Conservation (phyloP, 2,888 invertebrate species). For the Vandiemenella viatica region DNA sequence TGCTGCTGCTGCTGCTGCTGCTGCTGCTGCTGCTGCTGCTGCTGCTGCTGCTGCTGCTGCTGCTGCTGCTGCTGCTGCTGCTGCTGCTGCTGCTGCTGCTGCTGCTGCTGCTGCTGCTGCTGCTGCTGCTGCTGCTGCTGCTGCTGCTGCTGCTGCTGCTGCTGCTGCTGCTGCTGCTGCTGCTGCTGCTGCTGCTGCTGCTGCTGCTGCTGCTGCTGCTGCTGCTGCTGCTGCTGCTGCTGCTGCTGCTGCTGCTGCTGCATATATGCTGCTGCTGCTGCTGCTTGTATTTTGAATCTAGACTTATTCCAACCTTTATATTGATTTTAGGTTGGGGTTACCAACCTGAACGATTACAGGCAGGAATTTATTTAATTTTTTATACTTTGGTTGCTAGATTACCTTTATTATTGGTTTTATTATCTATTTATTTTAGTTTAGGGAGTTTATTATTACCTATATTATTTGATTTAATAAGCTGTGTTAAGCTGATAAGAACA, state of each 20-base stretch:
- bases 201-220: slow-evolving; percentile 5
- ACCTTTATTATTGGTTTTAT: too few relatives aligned
- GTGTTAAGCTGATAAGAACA: too few relatives aligned
- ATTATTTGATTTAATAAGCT: too few relatives aligned
- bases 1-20: slow-evolving; percentile 18
- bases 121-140: slow-evolving; percentile 5
- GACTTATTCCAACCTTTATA: too few relatives aligned
- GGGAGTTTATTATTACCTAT: too few relatives aligned
- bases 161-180: slow-evolving; percentile 4
- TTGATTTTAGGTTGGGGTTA: too few relatives aligned
- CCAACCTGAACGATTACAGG: too few relatives aligned
- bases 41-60: slow-evolving; percentile 6
- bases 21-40: slow-evolving; percentile 5
- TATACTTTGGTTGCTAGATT: too few relatives aligned
- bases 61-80: slow-evolving; percentile 4
- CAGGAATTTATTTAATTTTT: too few relatives aligned
- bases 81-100: slow-evolving; percentile 12
- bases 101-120: too few relatives aligned
- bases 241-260: slow-evolving; percentile 7
- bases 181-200: slow-evolving; percentile 4
- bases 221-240: slow-evolving; percentile 4
- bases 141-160: slow-evolving; percentile 5
- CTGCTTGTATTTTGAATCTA: too few relatives aligned
- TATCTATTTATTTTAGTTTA: too few relatives aligned
- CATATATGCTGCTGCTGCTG: slow-evolving; percentile 12